Base-by-base conservation (phyloP, 64 coral and sea anemone genomes). In the Pocillopora damicornis region DNA sequence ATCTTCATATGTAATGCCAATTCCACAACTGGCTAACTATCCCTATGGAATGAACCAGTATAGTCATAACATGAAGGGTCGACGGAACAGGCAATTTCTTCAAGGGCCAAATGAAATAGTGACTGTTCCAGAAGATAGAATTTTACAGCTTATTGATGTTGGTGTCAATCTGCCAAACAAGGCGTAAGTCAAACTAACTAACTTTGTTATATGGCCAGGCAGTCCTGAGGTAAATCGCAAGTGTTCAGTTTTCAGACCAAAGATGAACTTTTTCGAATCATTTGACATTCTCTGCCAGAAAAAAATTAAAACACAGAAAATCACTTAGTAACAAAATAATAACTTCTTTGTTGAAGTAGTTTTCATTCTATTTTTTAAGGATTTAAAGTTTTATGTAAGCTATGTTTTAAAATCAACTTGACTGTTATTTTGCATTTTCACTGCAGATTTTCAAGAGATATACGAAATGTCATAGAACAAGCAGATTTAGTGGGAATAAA, bases 131-230 rank as follows among this genome's bases (percentile, higher is more conserved):
- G 86, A 91, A 37, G 93, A 98, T 42, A 94, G 91, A 75, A 73
- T 92, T 57, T 38, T 95, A 51, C 17, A 79, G 35, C 90, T 92
- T 34, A 75, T 95, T 86, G 96, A 98, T 88, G 86, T 93, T 45
- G 94, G 89, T n/a, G 93, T 98, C 61, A 98, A 98, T 83, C 87
- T 98, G 16, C 81, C 93, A 37, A 95, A 98, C 65, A 94, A 90
- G 90, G 92, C 89, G 96, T 98, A 89, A 98, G 96, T 76, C 69
- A 20, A 8, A 18, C 5, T 17, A 20, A 12, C 37, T 12, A 37
- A 13, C 2, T 11, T 79, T 79, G 2, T 20, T n/a, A 79, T 9
- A 11, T 12, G 6, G 26, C 11, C 0, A 12, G 16, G 30, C 37
- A 11, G 20, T 30, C 67, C 22, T 26, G 64, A 30, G 30, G 30